phyloP scores from a whole-genome alignment of 2,113 vertebrate species.

The Pluvianellus socialis region DNA sequence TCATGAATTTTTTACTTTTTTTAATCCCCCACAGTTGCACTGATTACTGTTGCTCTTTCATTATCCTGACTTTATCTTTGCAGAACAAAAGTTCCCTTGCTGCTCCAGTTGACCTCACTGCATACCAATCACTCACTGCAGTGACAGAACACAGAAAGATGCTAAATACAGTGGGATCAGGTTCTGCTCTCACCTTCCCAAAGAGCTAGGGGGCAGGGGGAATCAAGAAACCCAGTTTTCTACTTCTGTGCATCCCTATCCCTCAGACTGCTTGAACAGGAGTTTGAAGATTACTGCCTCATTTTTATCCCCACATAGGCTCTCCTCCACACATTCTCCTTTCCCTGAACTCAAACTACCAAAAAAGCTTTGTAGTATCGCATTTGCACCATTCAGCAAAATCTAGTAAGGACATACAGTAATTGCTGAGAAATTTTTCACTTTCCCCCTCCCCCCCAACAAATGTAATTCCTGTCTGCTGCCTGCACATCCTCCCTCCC shows the following conservation, averaged over 20 bases:
- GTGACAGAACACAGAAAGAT: neutral
- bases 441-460: neutral
- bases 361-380: neutral
- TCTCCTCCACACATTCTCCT: neutral
- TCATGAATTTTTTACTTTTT: neutral
- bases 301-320: neutral
- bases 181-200: neutral
- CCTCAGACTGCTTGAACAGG: neutral
- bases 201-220: neutral
- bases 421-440: conserved; percentile 55
- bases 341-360: neutral
- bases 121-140: neutral
- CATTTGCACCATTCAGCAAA: conserved; percentile 34
- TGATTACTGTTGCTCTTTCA: neutral
- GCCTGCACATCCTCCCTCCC: conserved; percentile 7
- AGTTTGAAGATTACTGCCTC: neutral
- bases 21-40: neutral
- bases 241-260: neutral
- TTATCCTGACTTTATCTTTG: neutral
- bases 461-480: conserved; percentile 58
- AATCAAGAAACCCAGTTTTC: neutral
- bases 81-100: neutral
- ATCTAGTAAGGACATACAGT: conserved; percentile 1
- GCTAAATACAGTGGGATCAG: neutral
- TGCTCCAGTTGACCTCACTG: neutral